Evolutionary conservation across 2,888 invertebrate genomes (phyloP).

Genomic region (Ectemnius lituratus): DNA sequence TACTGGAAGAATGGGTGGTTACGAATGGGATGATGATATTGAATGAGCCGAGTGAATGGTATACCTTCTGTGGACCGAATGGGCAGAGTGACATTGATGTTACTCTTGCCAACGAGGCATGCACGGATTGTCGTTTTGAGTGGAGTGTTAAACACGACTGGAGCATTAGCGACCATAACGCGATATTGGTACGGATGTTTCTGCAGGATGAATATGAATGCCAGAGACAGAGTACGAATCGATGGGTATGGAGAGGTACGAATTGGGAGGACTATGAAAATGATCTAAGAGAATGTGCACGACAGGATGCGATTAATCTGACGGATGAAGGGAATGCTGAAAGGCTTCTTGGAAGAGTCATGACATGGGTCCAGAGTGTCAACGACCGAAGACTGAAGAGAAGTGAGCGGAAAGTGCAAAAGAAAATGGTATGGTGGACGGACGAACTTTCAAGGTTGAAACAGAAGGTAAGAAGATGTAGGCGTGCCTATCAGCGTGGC

Average conservation of each 20-base stretch:
- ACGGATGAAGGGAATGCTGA: background rate
- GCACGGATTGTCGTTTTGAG: no score
- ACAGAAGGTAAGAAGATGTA: background rate
- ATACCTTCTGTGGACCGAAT: background rate
- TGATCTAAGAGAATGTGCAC: background rate
- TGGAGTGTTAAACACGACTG: background rate
- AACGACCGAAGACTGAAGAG: background rate
- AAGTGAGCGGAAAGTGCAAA: background rate
- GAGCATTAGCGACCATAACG: conserved; percentile 18
- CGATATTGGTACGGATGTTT: background rate
- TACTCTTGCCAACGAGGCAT: background rate
- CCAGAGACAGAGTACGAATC: background rate
- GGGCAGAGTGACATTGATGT: conserved; percentile 19
- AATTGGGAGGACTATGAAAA: conserved; percentile 8
- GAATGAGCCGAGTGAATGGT: conserved; percentile 20
- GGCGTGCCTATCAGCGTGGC: background rate
- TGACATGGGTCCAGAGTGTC: no score
- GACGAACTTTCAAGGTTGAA: background rate
- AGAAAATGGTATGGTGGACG: conserved; percentile 9
- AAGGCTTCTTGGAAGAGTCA: no score
- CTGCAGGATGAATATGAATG: background rate
- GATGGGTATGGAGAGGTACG: background rate
- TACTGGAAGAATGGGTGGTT: no score
- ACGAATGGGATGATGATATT: conserved; percentile 52
- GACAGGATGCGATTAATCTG: background rate